phyloP scores from a whole-genome alignment of 2,888 invertebrate species.

The Heteromyza rotundicornis region DNA sequence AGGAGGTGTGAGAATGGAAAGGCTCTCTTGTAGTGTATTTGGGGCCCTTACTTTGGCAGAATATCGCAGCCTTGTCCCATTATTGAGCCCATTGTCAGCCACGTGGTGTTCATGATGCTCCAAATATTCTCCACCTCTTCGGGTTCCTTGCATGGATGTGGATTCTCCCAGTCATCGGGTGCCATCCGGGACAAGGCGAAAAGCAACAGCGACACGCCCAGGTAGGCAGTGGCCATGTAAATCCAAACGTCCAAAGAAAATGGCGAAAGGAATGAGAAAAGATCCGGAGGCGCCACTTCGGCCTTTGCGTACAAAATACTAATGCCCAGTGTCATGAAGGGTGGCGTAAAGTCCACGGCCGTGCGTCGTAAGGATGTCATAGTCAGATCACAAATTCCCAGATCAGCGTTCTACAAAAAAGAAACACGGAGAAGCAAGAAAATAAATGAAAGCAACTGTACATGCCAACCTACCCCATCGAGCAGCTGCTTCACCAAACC shows the following conservation, averaged over 20 bases:
- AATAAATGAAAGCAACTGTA: background rate
- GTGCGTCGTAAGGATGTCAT: slow-evolving; percentile 90
- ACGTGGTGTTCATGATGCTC: slow-evolving; percentile 85
- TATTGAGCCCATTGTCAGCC: slow-evolving; percentile 90
- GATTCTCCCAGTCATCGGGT: slow-evolving; percentile 92
- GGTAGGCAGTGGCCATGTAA: slow-evolving; percentile 86
- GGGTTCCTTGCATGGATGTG: slow-evolving; percentile 87
- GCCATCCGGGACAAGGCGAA: slow-evolving; percentile 83
- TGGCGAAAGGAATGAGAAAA: slow-evolving; percentile 91
- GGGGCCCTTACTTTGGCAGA: slow-evolving; percentile 76
- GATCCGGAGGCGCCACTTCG: slow-evolving; percentile 73
- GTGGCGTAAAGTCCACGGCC: slow-evolving; percentile 93
- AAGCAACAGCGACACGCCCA: slow-evolving; percentile 82
- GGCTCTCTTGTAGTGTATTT: background rate
- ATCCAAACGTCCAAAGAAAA: slow-evolving; percentile 89
- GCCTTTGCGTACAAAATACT: slow-evolving; percentile 88
- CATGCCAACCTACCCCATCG: slow-evolving; percentile 69
- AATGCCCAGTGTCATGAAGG: slow-evolving; percentile 96
- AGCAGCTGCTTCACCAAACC: slow-evolving; percentile 77
- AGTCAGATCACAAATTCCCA: slow-evolving; percentile 95
- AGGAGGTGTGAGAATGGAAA: background rate
- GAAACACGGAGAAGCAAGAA: background rate
- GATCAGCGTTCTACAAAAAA: slow-evolving; percentile 79
- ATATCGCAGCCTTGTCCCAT: slow-evolving; percentile 95
- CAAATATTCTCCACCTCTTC: slow-evolving; percentile 89